Conservation (phyloP, 1,140 invertebrate species). For the Drosophila arizonae region DNA sequence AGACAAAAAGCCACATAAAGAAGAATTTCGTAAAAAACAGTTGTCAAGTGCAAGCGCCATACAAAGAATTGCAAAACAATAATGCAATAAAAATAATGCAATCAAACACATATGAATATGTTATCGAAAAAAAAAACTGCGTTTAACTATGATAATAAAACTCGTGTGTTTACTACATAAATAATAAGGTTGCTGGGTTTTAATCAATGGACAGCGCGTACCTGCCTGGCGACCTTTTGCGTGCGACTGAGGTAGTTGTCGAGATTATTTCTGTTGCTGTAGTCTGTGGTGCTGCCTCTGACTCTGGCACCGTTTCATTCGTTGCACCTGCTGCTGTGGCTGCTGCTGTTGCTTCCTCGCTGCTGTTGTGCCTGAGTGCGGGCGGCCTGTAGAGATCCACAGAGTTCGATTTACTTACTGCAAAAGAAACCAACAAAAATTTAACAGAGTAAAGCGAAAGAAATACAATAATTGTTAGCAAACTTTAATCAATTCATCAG, state of each 20-base stretch:
- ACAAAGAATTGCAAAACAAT: constrained; percentile 12
- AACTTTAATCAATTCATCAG: constrained; percentile 43
- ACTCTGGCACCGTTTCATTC: constrained; percentile 36
- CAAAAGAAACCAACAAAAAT: constrained; percentile 18
- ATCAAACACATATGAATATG: background rate
- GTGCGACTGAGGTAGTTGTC: constrained; percentile 45
- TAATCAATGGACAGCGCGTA: constrained; percentile 4
- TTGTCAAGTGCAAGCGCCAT: constrained; percentile 10
- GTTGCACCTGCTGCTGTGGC: constrained; percentile 31
- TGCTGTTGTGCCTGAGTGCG: constrained; percentile 70
- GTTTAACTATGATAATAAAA: background rate
- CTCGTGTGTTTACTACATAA: background rate
- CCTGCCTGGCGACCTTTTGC: constrained; percentile 50
- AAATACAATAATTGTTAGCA: constrained; percentile 40
- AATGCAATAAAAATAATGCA: background rate
- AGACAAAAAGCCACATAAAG: constrained; percentile 28
- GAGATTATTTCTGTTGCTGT: constrained; percentile 33
- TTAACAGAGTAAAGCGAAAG: constrained; percentile 2
- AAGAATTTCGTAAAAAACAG: constrained; percentile 52
- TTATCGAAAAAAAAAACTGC: too few relatives aligned
- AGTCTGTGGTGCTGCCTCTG: constrained; percentile 28
- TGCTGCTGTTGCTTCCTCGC: constrained; percentile 47
- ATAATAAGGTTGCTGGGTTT: background rate
- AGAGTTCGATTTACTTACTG: constrained; percentile 78
- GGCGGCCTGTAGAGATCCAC: constrained; percentile 79